Evolutionary conservation across 2,113 vertebrate genomes (phyloP), one percentile per base, ranked within the genome.

Genomic region (Furnarius figulus): DNA sequence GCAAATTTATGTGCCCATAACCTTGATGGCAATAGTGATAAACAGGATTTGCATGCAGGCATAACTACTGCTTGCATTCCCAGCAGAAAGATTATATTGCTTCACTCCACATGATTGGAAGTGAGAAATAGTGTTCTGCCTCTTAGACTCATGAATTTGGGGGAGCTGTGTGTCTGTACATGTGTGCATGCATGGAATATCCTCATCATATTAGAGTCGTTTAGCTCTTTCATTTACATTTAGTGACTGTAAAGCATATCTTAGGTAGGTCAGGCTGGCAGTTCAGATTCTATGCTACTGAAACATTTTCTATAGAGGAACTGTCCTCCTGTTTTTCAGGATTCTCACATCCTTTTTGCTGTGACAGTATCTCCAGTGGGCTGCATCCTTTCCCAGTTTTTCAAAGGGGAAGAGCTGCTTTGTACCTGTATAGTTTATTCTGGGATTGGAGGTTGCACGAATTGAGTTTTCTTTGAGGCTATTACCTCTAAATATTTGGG

Each of bases 1-100:
- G 74, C 50, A 80, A 94, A 89, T 96, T 93, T 93, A 85, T 96
- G 85, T 56, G 47, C 66, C 56, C n/a, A 33, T 95, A 92, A 92
- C 88, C 40, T 75, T 75, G 68, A 92, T 68, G 85, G 30, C 52
- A 86, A 27, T 49, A 76, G 67, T 79, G 58, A 94, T 91, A 70
- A 94, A 88, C 55, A 86, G 68, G 35, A 81, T 96, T 94, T 94
- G 83, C 93, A 85, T 89, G 77, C 85, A 90, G 85, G 47, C 63
- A 42, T 22, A 90, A 58, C 68, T 92, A 19, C 88, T 62, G 52
- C 52, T 79, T 93, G 67, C 20, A 21, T 85, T 91, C n/a, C 31
- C 66, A 82, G 23, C 65, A 87, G 66, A 65, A 88, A 91, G 40
- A 70, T 63, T 42, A 53, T 72, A 75, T 67, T 72, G 28, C 61